Evolutionary conservation across 2,113 vertebrate species (phyloP).

Genomic region (Vidua macroura): DNA sequence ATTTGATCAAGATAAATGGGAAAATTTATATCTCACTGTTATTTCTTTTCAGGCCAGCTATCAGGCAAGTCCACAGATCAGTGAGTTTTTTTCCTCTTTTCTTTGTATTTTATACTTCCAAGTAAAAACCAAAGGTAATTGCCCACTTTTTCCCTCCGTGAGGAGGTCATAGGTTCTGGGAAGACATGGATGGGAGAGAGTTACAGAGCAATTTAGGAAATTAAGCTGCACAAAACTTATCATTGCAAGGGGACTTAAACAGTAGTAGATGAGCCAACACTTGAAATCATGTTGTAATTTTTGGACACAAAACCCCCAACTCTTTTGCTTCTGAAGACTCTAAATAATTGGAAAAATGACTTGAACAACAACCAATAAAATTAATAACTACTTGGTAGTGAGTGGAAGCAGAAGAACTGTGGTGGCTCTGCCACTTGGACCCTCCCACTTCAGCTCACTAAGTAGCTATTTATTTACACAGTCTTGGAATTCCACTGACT

Average conservation of each 20-base stretch:
- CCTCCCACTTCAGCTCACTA: background rate
- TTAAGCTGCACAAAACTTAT: background rate
- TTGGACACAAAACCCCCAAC: fast-evolving
- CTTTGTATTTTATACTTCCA: background rate
- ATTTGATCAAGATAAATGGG: background rate
- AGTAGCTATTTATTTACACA: background rate
- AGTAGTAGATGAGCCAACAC: background rate
- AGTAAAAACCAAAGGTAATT: background rate
- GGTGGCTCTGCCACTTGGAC: background rate
- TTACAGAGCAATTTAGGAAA: background rate
- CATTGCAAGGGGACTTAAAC: background rate
- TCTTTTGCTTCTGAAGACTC: background rate
- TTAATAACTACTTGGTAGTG: background rate
- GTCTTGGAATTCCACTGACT: background rate
- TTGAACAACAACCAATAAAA: background rate
- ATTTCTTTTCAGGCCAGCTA: background rate
- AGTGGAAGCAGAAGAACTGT: fast-evolving
- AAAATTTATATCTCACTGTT: background rate
- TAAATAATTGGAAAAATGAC: background rate
- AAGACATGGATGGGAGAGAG: background rate
- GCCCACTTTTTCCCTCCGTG: background rate
- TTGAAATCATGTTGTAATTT: background rate
- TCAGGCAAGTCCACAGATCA: background rate
- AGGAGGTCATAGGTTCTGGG: background rate
- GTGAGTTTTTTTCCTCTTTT: background rate